Evolutionary conservation across 2,797 vertebrate genomes (phyloP), one percentile per base, ranked within the genome.

Genomic region (Acanthiza pusilla): DNA sequence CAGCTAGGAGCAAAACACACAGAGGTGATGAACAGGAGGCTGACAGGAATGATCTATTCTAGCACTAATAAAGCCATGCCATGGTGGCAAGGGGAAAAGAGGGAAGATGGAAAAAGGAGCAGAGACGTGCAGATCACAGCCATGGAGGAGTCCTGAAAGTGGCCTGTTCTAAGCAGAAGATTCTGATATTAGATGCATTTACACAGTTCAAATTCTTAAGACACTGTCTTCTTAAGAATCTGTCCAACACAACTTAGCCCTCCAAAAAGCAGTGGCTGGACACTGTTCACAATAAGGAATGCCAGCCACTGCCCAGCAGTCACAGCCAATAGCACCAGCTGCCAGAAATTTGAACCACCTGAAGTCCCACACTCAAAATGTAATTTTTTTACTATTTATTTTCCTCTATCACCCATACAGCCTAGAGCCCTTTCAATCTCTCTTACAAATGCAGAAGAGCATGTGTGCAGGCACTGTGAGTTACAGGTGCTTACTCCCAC

Each of bases 1-100:
- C 88, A 94, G 93, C 93, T 94, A 71, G 83, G 88, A 96, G 93
- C 94, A 32, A 79, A 82, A 94, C 85, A 91, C 86, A 94, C 88
- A 89, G 23, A 86, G 71, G 93, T 86, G 88, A 80, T 10, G 60
- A 82, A 84, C 47, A 22, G 89, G 47, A 96, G 89, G 91, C 85
- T 20, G 4, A 85, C 57, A 85, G 91, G 88, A 91, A 91, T 4
- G 36, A 62, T 60, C 89, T 96, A 51, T 70, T 95, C 94, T 90
- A 94, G 89, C 55, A 71, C 80, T 65, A 80, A 42, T 1, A 57
- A 88, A 92, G 87, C 91, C 95, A 93, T 67, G 93, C 84, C 93
- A 42, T 15, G 72, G 60, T 0, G 78, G 94, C 92, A 95, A 76
- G 53, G 71, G 74, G 70, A 57, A 16, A 71, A 84, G 73, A 76